Percentiles rank a stretch among this genome's conserved stretches.
phyloP scores from a whole-genome alignment of 2,113 vertebrate genomes.

The Vanacampus margaritifer region DNA sequence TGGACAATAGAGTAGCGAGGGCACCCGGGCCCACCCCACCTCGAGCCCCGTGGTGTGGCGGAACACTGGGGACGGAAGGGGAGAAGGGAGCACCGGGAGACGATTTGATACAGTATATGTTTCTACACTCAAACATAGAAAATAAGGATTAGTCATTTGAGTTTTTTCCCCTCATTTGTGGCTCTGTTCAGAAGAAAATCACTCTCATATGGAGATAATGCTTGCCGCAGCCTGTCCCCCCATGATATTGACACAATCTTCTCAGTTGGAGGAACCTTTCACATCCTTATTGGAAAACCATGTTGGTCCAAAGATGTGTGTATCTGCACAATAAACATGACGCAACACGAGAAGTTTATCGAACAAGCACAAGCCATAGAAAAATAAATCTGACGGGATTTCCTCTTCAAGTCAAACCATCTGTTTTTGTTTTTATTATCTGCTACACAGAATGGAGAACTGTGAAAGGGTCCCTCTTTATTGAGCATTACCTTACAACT shows the following conservation, averaged over 20 bases:
- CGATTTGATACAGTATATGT: no score
- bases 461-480: constrained; percentile 26
- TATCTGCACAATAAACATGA: constrained; percentile 57
- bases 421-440: constrained; percentile 43
- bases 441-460: constrained; percentile 21
- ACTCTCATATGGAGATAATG: constrained; percentile 48
- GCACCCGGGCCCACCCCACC: no score
- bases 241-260: constrained; percentile 49
- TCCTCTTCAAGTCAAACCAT: constrained; percentile 56
- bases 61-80: no score
- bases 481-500: constrained; percentile 22
- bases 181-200: constrained; percentile 47
- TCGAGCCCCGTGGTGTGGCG: no score
- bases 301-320: constrained; percentile 33
- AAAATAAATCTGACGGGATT: constrained; percentile 56
- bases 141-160: constrained; percentile 27
- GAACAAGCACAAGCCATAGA: constrained; percentile 43
- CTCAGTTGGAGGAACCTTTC: constrained; percentile 36
- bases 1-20: no score
- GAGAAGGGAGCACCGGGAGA: no score
- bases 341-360: constrained; percentile 47
- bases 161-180: constrained; percentile 27
- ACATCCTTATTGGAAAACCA: constrained; percentile 39
- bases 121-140: constrained; percentile 22
- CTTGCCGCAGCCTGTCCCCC: constrained; percentile 39